A percentile compares a stretch with the other conserved stretches of the same genome.
These are phyloP conservation scores for Cyclina sinensis DNA, from an alignment of 1,140 invertebrate species.

Conservation along the genomic window DNA sequence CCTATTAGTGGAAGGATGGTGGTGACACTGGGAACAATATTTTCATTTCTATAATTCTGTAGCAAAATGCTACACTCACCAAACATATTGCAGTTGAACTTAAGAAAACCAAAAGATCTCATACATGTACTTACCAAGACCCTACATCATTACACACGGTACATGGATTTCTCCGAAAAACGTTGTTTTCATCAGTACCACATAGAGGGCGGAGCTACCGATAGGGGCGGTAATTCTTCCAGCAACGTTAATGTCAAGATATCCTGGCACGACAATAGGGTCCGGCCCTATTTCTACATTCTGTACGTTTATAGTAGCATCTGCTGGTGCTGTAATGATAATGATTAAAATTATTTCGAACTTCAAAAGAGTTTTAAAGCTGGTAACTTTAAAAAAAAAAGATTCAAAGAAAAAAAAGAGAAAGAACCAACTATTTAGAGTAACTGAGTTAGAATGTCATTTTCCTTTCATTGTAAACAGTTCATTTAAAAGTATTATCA, in stretches of 20 bases:
- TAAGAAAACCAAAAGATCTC: too few relatives aligned
- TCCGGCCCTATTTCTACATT: conserved; percentile 11
- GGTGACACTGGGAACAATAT: not conserved
- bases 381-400: too few relatives aligned
- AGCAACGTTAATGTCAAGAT: not conserved
- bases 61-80: too few relatives aligned
- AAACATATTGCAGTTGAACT: too few relatives aligned
- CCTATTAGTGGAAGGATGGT: not conserved
- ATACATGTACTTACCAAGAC: conserved; percentile 19
- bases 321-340: not conserved
- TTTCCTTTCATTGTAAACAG: too few relatives aligned
- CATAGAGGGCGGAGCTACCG: not conserved
- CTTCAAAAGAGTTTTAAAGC: too few relatives aligned
- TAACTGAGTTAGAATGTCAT: too few relatives aligned
- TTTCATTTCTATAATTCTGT: not conserved
- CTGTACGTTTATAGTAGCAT: not conserved
- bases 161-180: not conserved
- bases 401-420: too few relatives aligned
- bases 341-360: too few relatives aligned
- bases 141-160: conserved; percentile 19
- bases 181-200: conserved; percentile 2
- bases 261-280: not conserved
- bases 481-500: too few relatives aligned
- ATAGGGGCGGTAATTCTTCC: not conserved
- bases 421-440: too few relatives aligned